phyloP scores from a whole-genome alignment of 1,140 invertebrate species.

The Wasmannia auropunctata region DNA sequence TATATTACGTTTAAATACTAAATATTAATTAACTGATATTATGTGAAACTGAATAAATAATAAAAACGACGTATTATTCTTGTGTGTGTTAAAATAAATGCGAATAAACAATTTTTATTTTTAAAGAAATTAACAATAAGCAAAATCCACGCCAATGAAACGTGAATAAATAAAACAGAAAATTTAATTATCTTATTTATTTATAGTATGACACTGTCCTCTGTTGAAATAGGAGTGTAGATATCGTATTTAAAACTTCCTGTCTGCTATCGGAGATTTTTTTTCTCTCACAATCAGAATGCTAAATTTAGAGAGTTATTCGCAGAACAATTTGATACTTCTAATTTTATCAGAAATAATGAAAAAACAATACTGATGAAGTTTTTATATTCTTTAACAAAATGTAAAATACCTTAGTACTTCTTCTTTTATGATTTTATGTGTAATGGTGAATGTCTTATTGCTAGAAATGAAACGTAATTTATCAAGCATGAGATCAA shows the following conservation, averaged over 20 bases:
- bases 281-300: not conserved
- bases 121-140: not conserved
- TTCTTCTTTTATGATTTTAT: not conserved
- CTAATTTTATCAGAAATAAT: not conserved
- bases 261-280: not conserved
- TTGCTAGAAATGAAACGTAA: not conserved
- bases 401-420: not conserved
- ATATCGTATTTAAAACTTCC: not conserved
- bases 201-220: not conserved
- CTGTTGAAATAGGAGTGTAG: not conserved
- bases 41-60: not conserved
- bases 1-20: not conserved
- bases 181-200: not conserved
- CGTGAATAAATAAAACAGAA: not conserved
- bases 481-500: constrained; percentile 24
- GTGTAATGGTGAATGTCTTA: not conserved
- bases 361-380: not conserved
- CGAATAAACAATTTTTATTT: not conserved
- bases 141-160: not conserved
- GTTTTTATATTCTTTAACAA: not conserved
- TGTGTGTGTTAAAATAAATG: not conserved
- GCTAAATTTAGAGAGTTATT: constrained; percentile 2
- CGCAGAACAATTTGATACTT: not conserved
- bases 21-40: not conserved
- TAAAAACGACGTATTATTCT: not conserved